phyloP scores from a whole-genome alignment of 30 jellyfish, hydroid and myxozoan species.

The Catostylus mosaicus region DNA sequence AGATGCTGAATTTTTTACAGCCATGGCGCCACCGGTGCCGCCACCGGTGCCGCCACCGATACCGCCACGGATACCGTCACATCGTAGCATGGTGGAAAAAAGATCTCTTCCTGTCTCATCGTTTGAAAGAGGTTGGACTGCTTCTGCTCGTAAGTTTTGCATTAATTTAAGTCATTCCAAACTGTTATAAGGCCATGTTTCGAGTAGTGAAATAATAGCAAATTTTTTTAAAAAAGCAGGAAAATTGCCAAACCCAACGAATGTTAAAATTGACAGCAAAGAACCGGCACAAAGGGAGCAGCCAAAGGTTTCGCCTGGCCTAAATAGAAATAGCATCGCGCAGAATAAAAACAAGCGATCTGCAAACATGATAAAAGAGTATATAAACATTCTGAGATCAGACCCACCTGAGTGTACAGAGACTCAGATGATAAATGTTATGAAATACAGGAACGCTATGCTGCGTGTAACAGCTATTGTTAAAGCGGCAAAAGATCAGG shows the following conservation, averaged over 20 bases:
- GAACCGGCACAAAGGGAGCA: neutral
- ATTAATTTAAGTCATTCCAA: too few species aligned
- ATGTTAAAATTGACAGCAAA: neutral
- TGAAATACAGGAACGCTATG: conserved; percentile 94
- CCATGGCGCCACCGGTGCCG: too few species aligned
- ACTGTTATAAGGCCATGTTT: neutral
- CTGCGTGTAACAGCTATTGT: conserved; percentile 80
- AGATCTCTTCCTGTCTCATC: too few species aligned
- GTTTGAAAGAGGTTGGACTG: too few species aligned
- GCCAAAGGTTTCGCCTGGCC: neutral
- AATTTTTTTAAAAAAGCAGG: conserved; percentile 53
- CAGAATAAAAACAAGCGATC: conserved; percentile 84
- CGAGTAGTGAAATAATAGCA: conserved; percentile 52
- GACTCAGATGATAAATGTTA: conserved; percentile 80
- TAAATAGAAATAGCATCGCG: conserved; percentile 28
- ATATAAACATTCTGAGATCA: conserved; percentile 92
- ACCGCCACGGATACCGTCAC: too few species aligned
- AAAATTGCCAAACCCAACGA: conserved; percentile 25
- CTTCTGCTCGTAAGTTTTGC: too few species aligned
- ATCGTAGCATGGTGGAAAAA: too few species aligned
- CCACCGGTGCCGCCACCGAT: too few species aligned
- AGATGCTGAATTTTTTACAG: too few species aligned
- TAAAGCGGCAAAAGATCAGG: conserved; percentile 86
- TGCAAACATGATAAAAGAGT: conserved; percentile 93
- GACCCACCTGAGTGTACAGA: conserved; percentile 99